phyloP scores from a whole-genome alignment of 92 coral and sea anemone species.

The Porites lobata region DNA sequence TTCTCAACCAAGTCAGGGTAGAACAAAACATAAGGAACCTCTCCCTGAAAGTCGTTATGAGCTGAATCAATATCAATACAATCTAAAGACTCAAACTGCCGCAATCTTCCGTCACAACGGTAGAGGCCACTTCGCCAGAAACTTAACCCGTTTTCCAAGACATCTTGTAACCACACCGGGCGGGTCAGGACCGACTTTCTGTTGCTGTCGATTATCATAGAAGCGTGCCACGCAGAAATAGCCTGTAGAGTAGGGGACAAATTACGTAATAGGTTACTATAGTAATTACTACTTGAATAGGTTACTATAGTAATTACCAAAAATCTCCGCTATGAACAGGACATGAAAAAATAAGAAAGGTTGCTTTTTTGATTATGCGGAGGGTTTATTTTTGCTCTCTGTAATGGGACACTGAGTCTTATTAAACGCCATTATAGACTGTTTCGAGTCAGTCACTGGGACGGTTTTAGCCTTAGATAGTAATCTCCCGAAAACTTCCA shows the following conservation, averaged over 20 bases:
- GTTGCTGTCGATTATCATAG: conserved; percentile 35
- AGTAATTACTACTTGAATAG: conserved; percentile 57
- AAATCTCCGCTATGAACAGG: conserved; percentile 24
- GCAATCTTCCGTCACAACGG: conserved; percentile 63
- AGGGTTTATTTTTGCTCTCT: too few species aligned
- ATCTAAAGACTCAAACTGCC: conserved; percentile 73
- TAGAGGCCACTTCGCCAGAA: conserved; percentile 78
- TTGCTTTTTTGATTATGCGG: too few species aligned
- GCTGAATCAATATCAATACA: conserved; percentile 74
- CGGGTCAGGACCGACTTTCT: conserved; percentile 18
- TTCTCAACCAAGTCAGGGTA: conserved; percentile 76
- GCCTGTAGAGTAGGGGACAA: conserved; percentile 33
- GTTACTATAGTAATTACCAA: conserved; percentile 52
- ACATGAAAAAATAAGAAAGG: background rate
- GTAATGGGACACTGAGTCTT: too few species aligned
- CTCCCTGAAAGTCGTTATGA: conserved; percentile 75
- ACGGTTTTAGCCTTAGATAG: too few species aligned
- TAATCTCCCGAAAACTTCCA: too few species aligned
- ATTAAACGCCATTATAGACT: too few species aligned
- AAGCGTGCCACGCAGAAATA: conserved; percentile 62
- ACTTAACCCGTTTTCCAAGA: conserved; percentile 66
- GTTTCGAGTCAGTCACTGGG: too few species aligned
- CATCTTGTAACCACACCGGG: conserved; percentile 69
- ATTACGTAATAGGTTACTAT: conserved; percentile 54
- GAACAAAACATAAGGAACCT: conserved; percentile 68